These are phyloP conservation scores for Merluccius polli DNA, from an alignment of 2,797 vertebrate genomes.

Conservation along the genomic window DNA sequence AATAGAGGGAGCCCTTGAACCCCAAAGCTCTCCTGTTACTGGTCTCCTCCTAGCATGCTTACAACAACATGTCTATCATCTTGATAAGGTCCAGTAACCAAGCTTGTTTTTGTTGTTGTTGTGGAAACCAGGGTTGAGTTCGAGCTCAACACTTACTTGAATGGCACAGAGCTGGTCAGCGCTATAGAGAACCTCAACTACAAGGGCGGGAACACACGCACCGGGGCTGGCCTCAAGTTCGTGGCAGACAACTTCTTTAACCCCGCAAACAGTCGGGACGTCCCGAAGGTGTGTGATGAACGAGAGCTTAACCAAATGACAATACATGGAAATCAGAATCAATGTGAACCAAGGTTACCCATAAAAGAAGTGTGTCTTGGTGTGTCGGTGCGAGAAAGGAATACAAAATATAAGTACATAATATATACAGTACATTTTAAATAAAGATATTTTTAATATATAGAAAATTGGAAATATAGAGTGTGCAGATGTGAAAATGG, in stretches of 20 bases:
- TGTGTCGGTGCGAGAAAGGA: not conserved
- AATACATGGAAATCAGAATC: no score
- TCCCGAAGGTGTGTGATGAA: slow-evolving; percentile 79
- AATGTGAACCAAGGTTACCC: not conserved
- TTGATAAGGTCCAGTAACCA: not conserved
- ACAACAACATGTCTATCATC: not conserved
- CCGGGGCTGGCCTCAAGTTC: slow-evolving; percentile 88
- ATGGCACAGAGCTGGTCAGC: slow-evolving; percentile 74
- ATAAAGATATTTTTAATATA: no score
- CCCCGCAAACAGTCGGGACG: slow-evolving; percentile 68
- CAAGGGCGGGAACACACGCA: slow-evolving; percentile 92
- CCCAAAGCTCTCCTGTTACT: not conserved
- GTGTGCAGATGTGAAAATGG: no score
- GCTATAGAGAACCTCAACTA: slow-evolving; percentile 86
- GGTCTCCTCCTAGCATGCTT: not conserved
- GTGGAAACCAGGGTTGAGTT: slow-evolving; percentile 84
- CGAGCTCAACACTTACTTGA: slow-evolving; percentile 75
- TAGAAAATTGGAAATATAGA: no score
- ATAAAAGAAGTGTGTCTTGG: not conserved
- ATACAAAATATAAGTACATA: not conserved
- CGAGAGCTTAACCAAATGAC: no score
- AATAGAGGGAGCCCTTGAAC: no score
- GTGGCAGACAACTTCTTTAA: slow-evolving; percentile 86
- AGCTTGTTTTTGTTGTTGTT: not conserved
- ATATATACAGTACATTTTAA: no score